Percentiles rank a stretch among this genome's conserved stretches.
Conservation (phyloP, 2,797 vertebrate species). For the Gymnothorax javanicus region DNA sequence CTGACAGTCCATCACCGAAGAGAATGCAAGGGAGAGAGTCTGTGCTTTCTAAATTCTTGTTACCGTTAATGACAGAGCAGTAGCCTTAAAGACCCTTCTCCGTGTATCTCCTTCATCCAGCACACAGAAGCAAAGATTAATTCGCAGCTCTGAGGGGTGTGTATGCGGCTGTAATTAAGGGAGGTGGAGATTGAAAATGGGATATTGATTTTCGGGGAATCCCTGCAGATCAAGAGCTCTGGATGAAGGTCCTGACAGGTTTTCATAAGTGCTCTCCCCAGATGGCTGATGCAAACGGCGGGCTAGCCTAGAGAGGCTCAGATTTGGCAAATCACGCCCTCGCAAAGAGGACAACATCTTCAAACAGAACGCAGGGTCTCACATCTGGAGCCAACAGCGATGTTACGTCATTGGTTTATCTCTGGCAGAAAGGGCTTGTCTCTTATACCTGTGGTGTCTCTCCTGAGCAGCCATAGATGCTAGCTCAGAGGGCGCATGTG, state of each 20-base stretch:
- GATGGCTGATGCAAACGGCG: background rate
- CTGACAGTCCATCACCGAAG: background rate
- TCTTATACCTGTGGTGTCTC: background rate
- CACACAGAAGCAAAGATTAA: constrained; percentile 37
- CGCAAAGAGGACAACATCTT: too few relatives aligned
- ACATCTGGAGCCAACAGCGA: background rate
- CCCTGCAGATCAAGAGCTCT: constrained; percentile 17
- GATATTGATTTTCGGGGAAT: constrained; percentile 42
- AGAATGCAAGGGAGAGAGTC: background rate
- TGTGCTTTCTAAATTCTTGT: background rate
- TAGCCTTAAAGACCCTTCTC: constrained; percentile 26
- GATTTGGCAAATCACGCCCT: background rate
- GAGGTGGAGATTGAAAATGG: constrained; percentile 36
- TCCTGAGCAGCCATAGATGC: too few relatives aligned
- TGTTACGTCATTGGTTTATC: constrained; percentile 20
- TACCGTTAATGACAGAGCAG: constrained; percentile 13
- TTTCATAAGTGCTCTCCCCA: background rate
- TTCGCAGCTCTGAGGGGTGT: constrained; percentile 7
- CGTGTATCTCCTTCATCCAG: constrained; percentile 33
- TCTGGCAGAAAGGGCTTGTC: background rate
- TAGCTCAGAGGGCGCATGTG: background rate
- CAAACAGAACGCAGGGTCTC: background rate
- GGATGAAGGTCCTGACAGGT: background rate
- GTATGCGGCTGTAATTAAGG: constrained; percentile 39
- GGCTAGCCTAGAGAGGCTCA: background rate